Base-by-base conservation (phyloP, 2,888 invertebrate genomes). In the Rhagophthalmus giganteus region DNA sequence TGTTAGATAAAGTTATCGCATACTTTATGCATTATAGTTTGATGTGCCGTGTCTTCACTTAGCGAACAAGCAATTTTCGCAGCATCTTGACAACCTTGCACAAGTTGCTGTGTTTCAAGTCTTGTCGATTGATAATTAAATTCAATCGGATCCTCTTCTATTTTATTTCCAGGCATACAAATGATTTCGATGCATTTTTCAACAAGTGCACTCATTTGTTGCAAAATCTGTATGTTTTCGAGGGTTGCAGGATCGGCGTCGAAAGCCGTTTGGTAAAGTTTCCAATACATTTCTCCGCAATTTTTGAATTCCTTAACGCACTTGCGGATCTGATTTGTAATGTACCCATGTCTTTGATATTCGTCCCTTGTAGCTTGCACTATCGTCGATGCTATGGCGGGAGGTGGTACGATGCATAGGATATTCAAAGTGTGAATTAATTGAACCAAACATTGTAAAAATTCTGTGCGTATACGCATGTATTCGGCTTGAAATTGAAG, bases 331-430 rank as follows among this genome's bases (percentile, higher is more conserved):
- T 90, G 89, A 67, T 84, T 83, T 0, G 90, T 87, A 1, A 90
- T 86, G 59, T 90, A 85, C 0, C 90, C 90, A 70, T 86, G 89
- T 59, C 87, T 81, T 61, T 88, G 86, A 42, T 88, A 79, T 62
- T 90, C 88, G 66, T 90, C 90, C 38, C 88, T 79, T 0, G 87
- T 85, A 27, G 84, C 83, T 58, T 88, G 86, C 0, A 92, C 92
- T 39, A 90, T 81, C 1, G 88, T 84, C 1, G 87, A 84, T 0
- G 95, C 94, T 45, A 94, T 91, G 0, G 94, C 94, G 0, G 95
- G 94, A 26, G 95, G 94, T 15, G 95, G 96, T 49, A 93, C 91
- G 50, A 94, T 90, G 66, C 90, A 90, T 26, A 91, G 78, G 50
- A 88, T 85, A 57, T 81, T 80, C 62, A 90, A 90, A 0, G 88